phyloP scores from a whole-genome alignment of 2,113 vertebrate genomes.

The Uria aalge region DNA sequence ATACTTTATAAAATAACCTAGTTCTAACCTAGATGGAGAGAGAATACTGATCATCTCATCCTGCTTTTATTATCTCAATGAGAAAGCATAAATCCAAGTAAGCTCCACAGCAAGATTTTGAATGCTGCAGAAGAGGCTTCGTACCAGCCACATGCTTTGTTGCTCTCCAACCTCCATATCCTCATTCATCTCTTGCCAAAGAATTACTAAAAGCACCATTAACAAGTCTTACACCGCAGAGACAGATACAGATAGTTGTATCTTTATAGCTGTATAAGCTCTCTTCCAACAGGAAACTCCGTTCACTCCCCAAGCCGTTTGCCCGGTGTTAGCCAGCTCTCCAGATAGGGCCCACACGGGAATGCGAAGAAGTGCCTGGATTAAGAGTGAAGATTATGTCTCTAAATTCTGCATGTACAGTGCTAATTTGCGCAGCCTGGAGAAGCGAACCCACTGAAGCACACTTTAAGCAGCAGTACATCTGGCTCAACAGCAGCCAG shows the following conservation, averaged over 20 bases:
- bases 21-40: conserved; percentile 18
- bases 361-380: neutral
- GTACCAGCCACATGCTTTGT: neutral
- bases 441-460: neutral
- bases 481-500: neutral
- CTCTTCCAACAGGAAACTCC: neutral
- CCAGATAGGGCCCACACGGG: neutral
- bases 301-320: neutral
- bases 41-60: conserved; percentile 56
- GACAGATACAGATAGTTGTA: conserved; percentile 8
- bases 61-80: conserved; percentile 37
- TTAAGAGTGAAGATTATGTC: neutral
- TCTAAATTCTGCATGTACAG: neutral
- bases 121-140: neutral
- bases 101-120: neutral
- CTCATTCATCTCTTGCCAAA: neutral
- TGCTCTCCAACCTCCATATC: neutral
- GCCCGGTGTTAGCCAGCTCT: conserved; percentile 21
- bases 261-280: neutral
- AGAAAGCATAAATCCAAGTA: conserved; percentile 28
- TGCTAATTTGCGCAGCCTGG: neutral
- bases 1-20: conserved; percentile 50
- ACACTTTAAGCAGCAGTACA: neutral
- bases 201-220: conserved; percentile 40
- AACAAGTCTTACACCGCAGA: neutral